These are phyloP conservation scores for Thunnus thynnus DNA, from an alignment of 2,113 vertebrate species.

Conservation along the genomic window DNA sequence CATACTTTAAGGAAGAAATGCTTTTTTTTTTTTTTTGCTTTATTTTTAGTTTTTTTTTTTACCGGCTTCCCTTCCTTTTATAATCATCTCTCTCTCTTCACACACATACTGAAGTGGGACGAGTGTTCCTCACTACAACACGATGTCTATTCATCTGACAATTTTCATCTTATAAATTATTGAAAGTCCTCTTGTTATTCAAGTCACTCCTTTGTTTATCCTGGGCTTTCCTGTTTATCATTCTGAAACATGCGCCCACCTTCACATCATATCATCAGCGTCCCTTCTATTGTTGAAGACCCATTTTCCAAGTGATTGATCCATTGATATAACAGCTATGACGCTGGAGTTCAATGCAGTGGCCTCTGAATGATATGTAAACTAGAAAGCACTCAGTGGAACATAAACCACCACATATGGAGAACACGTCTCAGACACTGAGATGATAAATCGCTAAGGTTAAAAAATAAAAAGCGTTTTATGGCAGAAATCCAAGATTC, in stretches of 20 bases:
- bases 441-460: background rate
- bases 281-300: conserved; percentile 34
- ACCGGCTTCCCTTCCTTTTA: conserved; percentile 5
- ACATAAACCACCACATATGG: conserved; percentile 25
- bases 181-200: conserved; percentile 73
- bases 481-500: conserved; percentile 20
- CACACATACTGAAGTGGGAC: conserved; percentile 25
- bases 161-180: conserved; percentile 77
- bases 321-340: conserved; percentile 60
- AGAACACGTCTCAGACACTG: background rate
- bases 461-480: background rate
- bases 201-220: conserved; percentile 70
- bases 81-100: background rate
- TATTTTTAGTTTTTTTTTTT: conserved; percentile 18
- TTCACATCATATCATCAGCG: conserved; percentile 49
- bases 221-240: conserved; percentile 69
- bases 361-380: conserved; percentile 49
- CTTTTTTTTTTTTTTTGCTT: conserved; percentile 1
- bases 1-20: background rate
- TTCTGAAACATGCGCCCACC: conserved; percentile 57
- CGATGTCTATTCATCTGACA: conserved; percentile 65
- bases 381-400: conserved; percentile 20
- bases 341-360: conserved; percentile 47
- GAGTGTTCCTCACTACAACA: conserved; percentile 40
- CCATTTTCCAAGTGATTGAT: conserved; percentile 70